Conservation (phyloP, 2,888 invertebrate species). For the Spodoptera picta region DNA sequence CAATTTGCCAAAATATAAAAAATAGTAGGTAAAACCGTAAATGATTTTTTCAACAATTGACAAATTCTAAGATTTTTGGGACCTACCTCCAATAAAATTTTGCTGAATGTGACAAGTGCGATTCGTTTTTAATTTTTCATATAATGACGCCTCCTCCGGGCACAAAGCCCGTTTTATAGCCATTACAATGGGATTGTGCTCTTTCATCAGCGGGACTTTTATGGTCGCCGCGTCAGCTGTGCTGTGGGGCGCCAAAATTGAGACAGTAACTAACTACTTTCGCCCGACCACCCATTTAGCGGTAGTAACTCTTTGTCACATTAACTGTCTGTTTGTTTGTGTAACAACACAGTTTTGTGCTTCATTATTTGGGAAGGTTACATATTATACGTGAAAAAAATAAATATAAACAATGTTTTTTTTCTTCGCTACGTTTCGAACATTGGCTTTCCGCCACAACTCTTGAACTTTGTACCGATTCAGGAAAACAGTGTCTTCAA, state of each 20-base stretch:
- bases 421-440: constrained; percentile 63
- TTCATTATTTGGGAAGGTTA: constrained; percentile 40
- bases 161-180: constrained; percentile 85
- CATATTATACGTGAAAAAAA: constrained; percentile 37
- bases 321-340: constrained; percentile 57
- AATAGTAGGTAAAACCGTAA: constrained; percentile 37
- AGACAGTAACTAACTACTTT: constrained; percentile 77
- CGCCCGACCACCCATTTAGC: constrained; percentile 62
- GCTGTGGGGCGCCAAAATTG: constrained; percentile 79
- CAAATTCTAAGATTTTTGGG: constrained; percentile 62
- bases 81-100: constrained; percentile 70
- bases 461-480: constrained; percentile 85
- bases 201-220: constrained; percentile 85
- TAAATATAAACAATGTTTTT: constrained; percentile 59
- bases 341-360: constrained; percentile 38
- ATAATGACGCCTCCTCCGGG: constrained; percentile 80
- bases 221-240: constrained; percentile 82
- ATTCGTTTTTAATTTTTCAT: constrained; percentile 86
- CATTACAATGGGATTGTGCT: constrained; percentile 86
- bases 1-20: constrained; percentile 27
- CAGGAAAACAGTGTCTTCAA: constrained; percentile 79
- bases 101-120: constrained; percentile 79
- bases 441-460: constrained; percentile 81
- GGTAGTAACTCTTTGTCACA: constrained; percentile 59
- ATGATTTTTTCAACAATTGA: constrained; percentile 57